Base-by-base conservation (phyloP, 1,140 invertebrate genomes). In the Caenorhabditis brenneri region DNA sequence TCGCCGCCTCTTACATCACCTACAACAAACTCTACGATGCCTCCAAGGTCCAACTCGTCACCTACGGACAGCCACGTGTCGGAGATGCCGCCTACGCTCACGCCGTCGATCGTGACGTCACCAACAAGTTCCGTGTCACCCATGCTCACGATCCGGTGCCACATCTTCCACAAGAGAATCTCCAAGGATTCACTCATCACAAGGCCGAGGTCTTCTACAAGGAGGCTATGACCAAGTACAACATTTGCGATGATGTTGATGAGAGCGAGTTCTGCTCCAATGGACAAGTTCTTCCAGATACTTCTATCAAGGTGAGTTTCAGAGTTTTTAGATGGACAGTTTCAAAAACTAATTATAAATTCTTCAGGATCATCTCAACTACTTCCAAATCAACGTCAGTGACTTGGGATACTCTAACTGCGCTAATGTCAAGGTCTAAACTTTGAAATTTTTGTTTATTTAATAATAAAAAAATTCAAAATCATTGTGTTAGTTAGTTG, bases 161-260 rank as follows among this genome's bases (percentile, higher is more conserved):
- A 29, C 84, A 85, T 55, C 80, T 85, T 33, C 84, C 84, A 36
- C 12, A 48, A 33, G 31, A 81, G 22, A 81, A 85, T 46, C 78
- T 85, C 58, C 79, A 81, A 53, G 81, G 81, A 33, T 85, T 60
- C 80, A 65, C 36, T 7, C 85, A 86, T 51, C 85, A 86, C 82
- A 69, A 79, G 29, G 85, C 83, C 5, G 85, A 86, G 85, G 85
- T 84, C 6, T 84, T 65, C 58, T 84, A 84, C 83, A 78, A 84
- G 42, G 74, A 84, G 39, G 19, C 27, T 19, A 84, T 84, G 83
- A 42, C 33, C 24, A 42, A 78, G n/a, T 39, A 42, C 69, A 81
- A 60, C 46, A 51, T 49, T 81, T 80, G 53, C 12, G 74, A 60
- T 36, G 60, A 81, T 51, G 33, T 60, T 19, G 78, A 81, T 53